These are phyloP conservation scores for Neocrepidodera transversa DNA, from an alignment of 2,888 invertebrate genomes.

Conservation along the genomic window DNA sequence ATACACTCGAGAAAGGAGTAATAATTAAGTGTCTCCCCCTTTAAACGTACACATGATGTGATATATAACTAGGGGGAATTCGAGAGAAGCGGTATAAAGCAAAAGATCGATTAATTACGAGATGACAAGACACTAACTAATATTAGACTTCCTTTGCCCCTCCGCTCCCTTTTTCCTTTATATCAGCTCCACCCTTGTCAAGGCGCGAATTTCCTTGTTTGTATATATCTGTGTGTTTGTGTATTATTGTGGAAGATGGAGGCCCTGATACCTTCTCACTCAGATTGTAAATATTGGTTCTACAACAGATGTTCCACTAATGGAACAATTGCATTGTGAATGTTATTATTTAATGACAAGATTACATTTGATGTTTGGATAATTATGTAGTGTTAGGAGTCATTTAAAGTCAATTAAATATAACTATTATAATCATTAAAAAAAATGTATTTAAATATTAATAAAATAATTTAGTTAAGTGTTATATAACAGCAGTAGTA, in stretches of 20 bases:
- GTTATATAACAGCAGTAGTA: too few species aligned
- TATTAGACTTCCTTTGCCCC: background rate
- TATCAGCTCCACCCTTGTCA: constrained; percentile 3
- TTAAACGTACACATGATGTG: background rate
- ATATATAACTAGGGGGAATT: background rate
- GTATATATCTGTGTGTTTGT: constrained; percentile 8
- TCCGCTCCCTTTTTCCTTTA: background rate
- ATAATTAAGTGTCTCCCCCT: background rate
- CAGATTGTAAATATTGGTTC: constrained; percentile 15
- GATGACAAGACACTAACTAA: constrained; percentile 18
- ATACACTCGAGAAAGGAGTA: background rate
- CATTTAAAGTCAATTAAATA: too few species aligned
- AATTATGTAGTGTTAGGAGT: too few species aligned
- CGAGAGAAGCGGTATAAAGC: constrained; percentile 6
- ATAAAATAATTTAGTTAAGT: too few species aligned
- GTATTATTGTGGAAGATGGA: constrained; percentile 3
- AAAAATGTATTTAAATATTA: too few species aligned
- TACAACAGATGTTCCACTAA: constrained; percentile 3
- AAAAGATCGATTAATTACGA: constrained; percentile 18
- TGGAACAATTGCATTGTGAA: background rate
- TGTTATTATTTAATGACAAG: too few species aligned
- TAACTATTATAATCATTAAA: too few species aligned
- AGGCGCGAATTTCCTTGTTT: constrained; percentile 15
- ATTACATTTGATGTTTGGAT: too few species aligned
- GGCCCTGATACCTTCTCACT: constrained; percentile 3